A percentile compares a stretch with the other conserved stretches of the same genome.
These are phyloP conservation scores for Mohoua ochrocephala DNA, from an alignment of 2,113 vertebrate species.

Conservation along the genomic window DNA sequence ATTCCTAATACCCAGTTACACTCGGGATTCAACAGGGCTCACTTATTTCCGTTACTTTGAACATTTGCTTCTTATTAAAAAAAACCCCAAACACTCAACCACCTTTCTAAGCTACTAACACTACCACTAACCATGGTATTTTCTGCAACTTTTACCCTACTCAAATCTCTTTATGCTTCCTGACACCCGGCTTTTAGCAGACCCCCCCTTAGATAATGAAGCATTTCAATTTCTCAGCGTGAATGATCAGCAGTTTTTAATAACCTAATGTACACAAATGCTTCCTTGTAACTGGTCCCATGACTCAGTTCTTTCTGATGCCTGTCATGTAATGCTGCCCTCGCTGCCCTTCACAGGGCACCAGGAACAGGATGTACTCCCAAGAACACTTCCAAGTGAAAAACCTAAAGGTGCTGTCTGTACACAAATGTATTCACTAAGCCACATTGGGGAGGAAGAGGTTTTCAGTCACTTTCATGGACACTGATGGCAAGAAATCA, in stretches of 20 bases:
- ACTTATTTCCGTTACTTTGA: not conserved
- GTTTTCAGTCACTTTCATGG: not conserved
- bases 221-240: not conserved
- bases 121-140: not conserved
- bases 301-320: not conserved
- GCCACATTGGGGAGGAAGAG: not conserved
- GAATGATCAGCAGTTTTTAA: not conserved
- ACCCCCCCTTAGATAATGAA: not conserved
- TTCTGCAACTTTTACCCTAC: not conserved
- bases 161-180: not conserved
- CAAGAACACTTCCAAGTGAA: not conserved
- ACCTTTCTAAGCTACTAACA: not conserved
- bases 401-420: not conserved
- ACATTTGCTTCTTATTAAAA: not conserved
- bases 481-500: not conserved
- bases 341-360: not conserved
- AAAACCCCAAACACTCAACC: not conserved
- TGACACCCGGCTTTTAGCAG: not conserved
- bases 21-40: not conserved
- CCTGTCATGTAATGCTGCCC: not conserved
- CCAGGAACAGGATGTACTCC: accelerated
- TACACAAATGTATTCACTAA: not conserved
- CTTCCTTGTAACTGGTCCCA: not conserved
- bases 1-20: not conserved
- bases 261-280: not conserved